Conservation (phyloP, 2,113 vertebrate species). For the Colossoma macropomum region DNA sequence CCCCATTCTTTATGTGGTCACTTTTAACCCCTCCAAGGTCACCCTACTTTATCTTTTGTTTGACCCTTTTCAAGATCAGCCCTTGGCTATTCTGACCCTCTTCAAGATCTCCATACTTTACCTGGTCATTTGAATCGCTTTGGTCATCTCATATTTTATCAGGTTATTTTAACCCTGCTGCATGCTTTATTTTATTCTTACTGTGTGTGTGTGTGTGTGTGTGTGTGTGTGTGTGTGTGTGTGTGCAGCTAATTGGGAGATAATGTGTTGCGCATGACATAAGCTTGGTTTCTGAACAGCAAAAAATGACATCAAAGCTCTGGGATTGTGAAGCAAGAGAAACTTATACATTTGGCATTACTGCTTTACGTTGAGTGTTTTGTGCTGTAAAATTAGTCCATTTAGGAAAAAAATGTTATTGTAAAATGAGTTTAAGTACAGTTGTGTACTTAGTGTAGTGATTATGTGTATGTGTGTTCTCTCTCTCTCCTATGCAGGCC, state of each 20-base stretch:
- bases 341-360: neutral
- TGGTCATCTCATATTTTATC: too few relatives aligned
- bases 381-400: neutral
- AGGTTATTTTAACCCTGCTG: slow-evolving; percentile 8
- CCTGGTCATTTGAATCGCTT: too few relatives aligned
- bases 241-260: neutral
- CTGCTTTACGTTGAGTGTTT: neutral
- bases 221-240: slow-evolving; percentile 7
- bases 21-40: too few relatives aligned
- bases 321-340: neutral
- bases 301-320: neutral
- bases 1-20: too few relatives aligned
- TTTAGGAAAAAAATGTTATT: neutral
- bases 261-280: neutral
- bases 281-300: neutral
- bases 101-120: too few relatives aligned
- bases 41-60: neutral
- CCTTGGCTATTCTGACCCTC: too few relatives aligned
- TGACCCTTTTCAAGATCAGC: too few relatives aligned
- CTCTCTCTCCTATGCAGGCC: slow-evolving; percentile 77
- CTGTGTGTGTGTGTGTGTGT: too few relatives aligned
- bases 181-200: neutral
- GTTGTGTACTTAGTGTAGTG: neutral
- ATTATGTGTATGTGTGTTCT: neutral
- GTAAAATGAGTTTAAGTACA: neutral